phyloP scores from a whole-genome alignment of 2,797 vertebrate species.

The Myotis daubentonii region DNA sequence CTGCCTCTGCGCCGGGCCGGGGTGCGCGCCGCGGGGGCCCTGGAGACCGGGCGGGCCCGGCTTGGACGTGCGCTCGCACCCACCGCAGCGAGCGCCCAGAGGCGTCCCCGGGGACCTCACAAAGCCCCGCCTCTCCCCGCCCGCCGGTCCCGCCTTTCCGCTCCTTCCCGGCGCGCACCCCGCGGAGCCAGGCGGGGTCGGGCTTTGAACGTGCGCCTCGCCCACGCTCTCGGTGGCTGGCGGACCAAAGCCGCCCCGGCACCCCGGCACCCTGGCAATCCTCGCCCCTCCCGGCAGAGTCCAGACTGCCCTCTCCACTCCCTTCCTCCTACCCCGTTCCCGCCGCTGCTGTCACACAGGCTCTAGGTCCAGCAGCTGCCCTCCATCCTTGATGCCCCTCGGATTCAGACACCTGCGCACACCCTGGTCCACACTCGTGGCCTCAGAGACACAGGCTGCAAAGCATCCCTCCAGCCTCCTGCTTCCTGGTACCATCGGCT shows the following conservation, averaged over 20 bases:
- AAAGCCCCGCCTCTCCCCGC: neutral
- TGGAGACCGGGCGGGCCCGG: neutral
- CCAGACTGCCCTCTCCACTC: neutral
- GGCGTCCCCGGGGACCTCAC: neutral
- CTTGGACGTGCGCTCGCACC: neutral
- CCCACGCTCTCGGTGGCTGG: neutral
- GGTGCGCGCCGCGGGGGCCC: neutral
- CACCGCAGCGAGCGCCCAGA: accelerated
- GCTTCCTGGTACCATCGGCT: neutral
- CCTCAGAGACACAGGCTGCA: too few species aligned
- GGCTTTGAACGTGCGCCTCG: neutral
- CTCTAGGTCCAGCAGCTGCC: neutral
- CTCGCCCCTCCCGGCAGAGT: neutral
- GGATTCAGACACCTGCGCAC: neutral
- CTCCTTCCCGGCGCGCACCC: neutral
- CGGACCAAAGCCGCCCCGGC: neutral
- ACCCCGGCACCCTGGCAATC: too few species aligned
- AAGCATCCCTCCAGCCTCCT: neutral
- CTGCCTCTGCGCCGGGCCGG: neutral
- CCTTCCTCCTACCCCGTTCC: accelerated
- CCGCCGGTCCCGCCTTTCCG: too few species aligned
- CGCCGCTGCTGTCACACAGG: neutral
- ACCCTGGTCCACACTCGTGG: neutral
- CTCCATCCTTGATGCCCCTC: neutral
- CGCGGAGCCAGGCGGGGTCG: neutral